Percentiles rank a stretch among this genome's conserved stretches.
phyloP scores from a whole-genome alignment of 30 jellyfish, hydroid and myxozoan species.

The Aurelia aurita complex sp. Pacific region DNA sequence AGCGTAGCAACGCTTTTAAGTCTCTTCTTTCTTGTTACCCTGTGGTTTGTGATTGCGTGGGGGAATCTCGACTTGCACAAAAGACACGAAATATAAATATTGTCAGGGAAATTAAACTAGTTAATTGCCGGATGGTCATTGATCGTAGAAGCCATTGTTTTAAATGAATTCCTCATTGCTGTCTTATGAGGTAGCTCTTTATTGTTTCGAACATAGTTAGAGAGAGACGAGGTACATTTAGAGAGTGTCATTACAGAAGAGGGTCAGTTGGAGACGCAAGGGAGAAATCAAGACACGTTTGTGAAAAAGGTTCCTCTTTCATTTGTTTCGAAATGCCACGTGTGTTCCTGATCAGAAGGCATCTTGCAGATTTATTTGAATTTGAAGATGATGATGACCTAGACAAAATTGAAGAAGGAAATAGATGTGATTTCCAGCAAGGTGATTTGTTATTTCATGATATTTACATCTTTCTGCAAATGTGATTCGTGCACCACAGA shows the following conservation, averaged over 20 bases:
- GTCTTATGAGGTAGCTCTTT: no score
- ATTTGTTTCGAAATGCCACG: constrained; percentile 42
- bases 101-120: constrained; percentile 11
- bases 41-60: no score
- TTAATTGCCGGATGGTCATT: constrained; percentile 3
- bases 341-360: constrained; percentile 49
- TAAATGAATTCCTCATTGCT: constrained; percentile 14
- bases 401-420: background rate
- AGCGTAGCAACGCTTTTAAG: no score
- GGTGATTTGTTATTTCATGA: background rate
- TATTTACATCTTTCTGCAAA: background rate
- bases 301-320: background rate
- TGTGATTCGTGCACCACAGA: background rate
- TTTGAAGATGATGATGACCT: constrained; percentile 26
- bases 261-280: constrained; percentile 9
- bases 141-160: background rate
- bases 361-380: constrained; percentile 21
- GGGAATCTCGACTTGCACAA: no score
- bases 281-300: constrained; percentile 35
- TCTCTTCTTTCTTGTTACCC: no score
- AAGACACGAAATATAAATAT: background rate
- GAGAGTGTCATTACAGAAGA: no score
- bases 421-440: background rate
- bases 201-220: no score
- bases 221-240: no score